These are phyloP conservation scores for Drosophila lacteicornis DNA, from an alignment of 1,140 invertebrate genomes.

Conservation along the genomic window DNA sequence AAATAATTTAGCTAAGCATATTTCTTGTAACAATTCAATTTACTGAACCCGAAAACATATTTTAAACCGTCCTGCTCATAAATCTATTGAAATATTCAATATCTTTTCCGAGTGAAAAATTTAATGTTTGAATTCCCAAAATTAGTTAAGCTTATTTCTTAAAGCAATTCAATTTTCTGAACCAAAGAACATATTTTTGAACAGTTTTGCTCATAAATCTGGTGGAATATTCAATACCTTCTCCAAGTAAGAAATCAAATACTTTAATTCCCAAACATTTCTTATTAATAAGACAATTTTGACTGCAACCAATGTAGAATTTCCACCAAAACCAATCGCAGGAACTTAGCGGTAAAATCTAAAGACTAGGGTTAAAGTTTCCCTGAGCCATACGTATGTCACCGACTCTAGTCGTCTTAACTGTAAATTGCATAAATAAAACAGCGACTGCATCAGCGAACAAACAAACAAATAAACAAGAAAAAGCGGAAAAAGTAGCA, in stretches of 20 bases:
- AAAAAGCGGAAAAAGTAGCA: slow-evolving; percentile 47
- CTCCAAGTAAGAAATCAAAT: neutral
- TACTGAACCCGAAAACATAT: neutral
- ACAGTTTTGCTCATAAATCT: neutral
- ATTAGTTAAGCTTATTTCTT: too few species aligned
- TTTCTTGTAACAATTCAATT: too few species aligned
- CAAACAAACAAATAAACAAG: slow-evolving; percentile 45
- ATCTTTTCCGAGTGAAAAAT: too few species aligned
- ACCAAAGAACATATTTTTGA: neutral
- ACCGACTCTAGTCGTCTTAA: slow-evolving; percentile 45
- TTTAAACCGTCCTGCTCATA: neutral
- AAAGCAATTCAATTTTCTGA: neutral
- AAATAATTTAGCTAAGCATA: too few species aligned
- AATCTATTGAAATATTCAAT: neutral
- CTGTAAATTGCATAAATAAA: slow-evolving; percentile 82
- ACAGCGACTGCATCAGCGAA: slow-evolving; percentile 50
- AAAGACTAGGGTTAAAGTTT: slow-evolving; percentile 26
- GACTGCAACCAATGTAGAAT: too few species aligned
- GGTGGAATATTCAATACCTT: neutral
- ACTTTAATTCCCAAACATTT: neutral
- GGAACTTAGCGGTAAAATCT: too few species aligned
- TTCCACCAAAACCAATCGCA: neutral
- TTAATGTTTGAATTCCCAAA: neutral
- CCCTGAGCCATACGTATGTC: slow-evolving; percentile 14
- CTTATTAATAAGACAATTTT: neutral